Base-by-base conservation (phyloP, 2,113 vertebrate species). In the Oncorhynchus mykiss region DNA sequence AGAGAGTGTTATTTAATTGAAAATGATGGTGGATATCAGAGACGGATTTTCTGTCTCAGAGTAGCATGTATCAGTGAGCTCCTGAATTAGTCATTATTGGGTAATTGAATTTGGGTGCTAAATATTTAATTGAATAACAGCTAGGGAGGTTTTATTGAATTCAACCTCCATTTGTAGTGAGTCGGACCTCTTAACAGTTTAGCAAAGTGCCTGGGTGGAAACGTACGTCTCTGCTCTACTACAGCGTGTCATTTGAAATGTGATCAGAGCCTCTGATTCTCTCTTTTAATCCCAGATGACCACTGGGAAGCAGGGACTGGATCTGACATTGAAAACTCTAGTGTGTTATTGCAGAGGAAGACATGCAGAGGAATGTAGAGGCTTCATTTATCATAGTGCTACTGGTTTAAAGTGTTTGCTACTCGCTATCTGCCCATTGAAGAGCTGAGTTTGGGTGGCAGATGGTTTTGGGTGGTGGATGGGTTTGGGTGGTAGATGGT, bases 61-160 rank as follows among this genome's bases (percentile, higher is more conserved):
- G 62, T 64, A 75, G 79, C 83, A 73, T 76, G 80, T 85, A 80
- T 81, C 78, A 85, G 67, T 78, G 76, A 77, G 82, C 76, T 77
- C 77, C 77, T 75, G 71, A 83, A 90, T 84, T 22, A 84, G 82
- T 86, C 79, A 83, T 90, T 88, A 85, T 85, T 86, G 69, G 76
- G 80, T 88, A 89, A 92, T 91, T 92, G 82, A 91, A 92, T 89
- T 86, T 85, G 39, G 69, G 73, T 72, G 79, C 85, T 83, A 89
- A 90, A 89, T 84, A 84, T 88, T 90, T 88, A 89, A 92, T 89
- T 84, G 88, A 90, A 90, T 87, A 82, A 84, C 84, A 78, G 82
- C 88, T 84, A 78, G 67, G 79, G 80, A 66, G 75, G 76, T 81
- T 80, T 88, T 87, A 90, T 87, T 91, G 87, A 86, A 89, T 90